Evolutionary conservation across 2,888 invertebrate species (phyloP).

Genomic region (Andrena praecox): DNA sequence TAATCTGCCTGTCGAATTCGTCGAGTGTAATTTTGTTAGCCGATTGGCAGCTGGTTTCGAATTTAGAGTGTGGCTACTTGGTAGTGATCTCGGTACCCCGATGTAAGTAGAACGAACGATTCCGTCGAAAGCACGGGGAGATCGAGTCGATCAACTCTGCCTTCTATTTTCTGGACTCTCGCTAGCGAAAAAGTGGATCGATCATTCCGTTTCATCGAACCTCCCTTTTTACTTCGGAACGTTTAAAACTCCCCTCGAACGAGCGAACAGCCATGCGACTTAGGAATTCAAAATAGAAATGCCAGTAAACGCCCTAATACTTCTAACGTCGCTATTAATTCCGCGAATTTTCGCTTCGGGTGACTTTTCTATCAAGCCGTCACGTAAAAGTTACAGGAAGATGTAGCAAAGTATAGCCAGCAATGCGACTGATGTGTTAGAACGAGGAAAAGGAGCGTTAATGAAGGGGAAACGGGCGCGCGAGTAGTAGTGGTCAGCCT

Average conservation of each 20-base stretch:
- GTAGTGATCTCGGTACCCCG: constrained; percentile 72
- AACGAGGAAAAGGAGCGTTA: background rate
- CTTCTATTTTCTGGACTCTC: background rate
- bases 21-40: constrained; percentile 41
- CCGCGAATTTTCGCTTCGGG: background rate
- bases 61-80: constrained; percentile 83
- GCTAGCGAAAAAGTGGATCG: constrained; percentile 7
- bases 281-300: background rate
- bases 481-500: background rate
- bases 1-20: constrained; percentile 25
- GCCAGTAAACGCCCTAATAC: background rate
- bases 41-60: constrained; percentile 76
- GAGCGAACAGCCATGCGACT: background rate
- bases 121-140: constrained; percentile 19
- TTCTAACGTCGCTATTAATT: background rate
- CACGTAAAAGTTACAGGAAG: background rate
- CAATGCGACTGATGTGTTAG: background rate
- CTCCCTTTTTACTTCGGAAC: background rate
- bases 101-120: constrained; percentile 46
- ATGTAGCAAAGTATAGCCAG: background rate
- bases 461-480: background rate
- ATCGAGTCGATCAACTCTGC: background rate
- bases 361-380: background rate
- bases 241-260: background rate
- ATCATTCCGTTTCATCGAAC: background rate